Evolutionary conservation across 2,888 invertebrate genomes (phyloP), one percentile per base, ranked within the genome.

Genomic region (Empis livida): DNA sequence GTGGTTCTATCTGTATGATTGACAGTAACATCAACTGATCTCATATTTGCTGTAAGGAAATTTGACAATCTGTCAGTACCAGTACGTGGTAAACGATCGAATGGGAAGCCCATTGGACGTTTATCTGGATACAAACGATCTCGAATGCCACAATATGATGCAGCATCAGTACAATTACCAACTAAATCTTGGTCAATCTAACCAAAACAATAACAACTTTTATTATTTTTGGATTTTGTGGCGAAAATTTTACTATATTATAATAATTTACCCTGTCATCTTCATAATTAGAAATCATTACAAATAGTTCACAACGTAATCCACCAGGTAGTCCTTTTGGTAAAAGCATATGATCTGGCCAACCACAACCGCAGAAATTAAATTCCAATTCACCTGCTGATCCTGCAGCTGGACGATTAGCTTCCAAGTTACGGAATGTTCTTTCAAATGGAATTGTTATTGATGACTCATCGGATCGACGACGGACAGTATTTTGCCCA

Each of bases 301-400:
- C 80, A 62, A 85, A 87, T 13, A 88, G 68, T 51, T 83, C 77
- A 59, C 80, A 76, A 0, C 72, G 71, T 62, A 76, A 77, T 1
- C 88, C 87, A 49, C 75, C 72, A 0, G 73, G 62, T 10, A 67
- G 78, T 3, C 88, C 88, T 66, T 78, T 83, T 0, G 88, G 82
- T 6, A 85, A 59, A 9, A 88, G 73, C 80, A 89, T 77, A 64
- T 89, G 86, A 48, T 85, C 80, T 0, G 89, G 89, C 87, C 88
- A 88, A 49, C 88, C 88, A 60, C 90, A 90, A 51, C 89, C 89
- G 69, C 90, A 90, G 76, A 85, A 86, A 71, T 87, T 85, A 68
- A 84, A 84, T 51, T 71, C 70, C 0, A 70, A 70, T 0, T 71
- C 67, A 0, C 68, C 71, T 1, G 73, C 62, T n/a, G 72, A 65